A percentile compares a stretch with the other conserved stretches of the same genome.
Conservation (phyloP, 2,113 vertebrate species). For the Gobius niger region DNA sequence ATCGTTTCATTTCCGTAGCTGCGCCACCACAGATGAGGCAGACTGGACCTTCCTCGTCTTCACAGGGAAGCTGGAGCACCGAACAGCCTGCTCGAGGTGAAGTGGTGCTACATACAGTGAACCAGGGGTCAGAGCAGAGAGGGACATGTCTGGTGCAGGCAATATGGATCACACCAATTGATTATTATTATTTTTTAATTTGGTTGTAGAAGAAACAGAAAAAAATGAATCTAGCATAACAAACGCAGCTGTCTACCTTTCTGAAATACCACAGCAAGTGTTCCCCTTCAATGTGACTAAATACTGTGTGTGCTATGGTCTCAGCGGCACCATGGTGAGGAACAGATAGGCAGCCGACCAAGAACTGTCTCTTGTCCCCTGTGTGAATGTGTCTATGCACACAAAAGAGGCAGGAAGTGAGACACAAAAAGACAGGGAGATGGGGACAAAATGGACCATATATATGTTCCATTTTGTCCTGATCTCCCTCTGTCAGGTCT, state of each 20-base stretch:
- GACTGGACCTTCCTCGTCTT: conserved; percentile 60
- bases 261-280: conserved; percentile 55
- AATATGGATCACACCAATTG: conserved; percentile 23
- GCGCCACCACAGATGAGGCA: conserved; percentile 52
- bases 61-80: conserved; percentile 37
- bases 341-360: conserved; percentile 68
- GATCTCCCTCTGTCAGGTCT: no score
- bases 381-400: conserved; percentile 45
- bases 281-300: conserved; percentile 38
- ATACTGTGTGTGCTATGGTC: conserved; percentile 52
- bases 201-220: conserved; percentile 24
- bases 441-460: conserved; percentile 27
- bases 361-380: conserved; percentile 45
- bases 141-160: conserved; percentile 8
- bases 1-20: conserved; percentile 64
- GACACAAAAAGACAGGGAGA: conserved; percentile 28
- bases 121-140: conserved; percentile 54
- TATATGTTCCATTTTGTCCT: no score
- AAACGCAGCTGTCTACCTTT: conserved; percentile 63
- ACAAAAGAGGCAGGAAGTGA: conserved; percentile 48
- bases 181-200: neutral
- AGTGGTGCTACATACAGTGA: conserved; percentile 60
- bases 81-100: conserved; percentile 51
- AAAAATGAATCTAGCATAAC: conserved; percentile 45
- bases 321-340: conserved; percentile 59